A percentile compares a stretch with the other conserved stretches of the same genome.
These are phyloP conservation scores for Deilephila porcellus DNA, from an alignment of 2,888 invertebrate species.

Conservation along the genomic window DNA sequence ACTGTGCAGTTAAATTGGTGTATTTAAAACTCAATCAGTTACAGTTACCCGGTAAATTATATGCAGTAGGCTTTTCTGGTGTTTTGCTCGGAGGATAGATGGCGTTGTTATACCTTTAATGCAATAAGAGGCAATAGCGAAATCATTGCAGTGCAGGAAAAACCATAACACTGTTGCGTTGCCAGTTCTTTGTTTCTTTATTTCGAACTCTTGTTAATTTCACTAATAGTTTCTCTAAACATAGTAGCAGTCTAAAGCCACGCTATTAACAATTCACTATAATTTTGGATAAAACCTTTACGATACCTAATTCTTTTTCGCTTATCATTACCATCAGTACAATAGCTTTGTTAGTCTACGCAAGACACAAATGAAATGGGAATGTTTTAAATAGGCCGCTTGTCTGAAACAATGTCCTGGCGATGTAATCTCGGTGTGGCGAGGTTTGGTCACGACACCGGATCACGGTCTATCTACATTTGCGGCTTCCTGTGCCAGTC, in stretches of 20 bases:
- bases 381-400: neutral
- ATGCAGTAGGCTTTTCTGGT: neutral
- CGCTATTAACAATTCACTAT: no score
- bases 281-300: no score
- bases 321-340: no score
- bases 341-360: neutral
- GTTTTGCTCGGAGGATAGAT: neutral
- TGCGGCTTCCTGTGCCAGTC: neutral
- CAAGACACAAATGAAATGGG: neutral
- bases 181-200: no score
- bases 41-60: neutral
- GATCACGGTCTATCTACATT: neutral
- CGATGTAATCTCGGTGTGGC: neutral
- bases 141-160: no score
- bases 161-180: no score
- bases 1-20: constrained; percentile 9
- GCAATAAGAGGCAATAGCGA: no score
- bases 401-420: neutral
- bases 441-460: neutral
- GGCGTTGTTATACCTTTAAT: neutral
- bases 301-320: no score
- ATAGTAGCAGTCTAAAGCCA: no score
- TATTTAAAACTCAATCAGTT: constrained; percentile 22
- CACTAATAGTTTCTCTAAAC: no score
- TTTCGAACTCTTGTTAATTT: no score